A percentile compares a stretch with the other conserved stretches of the same genome.
Evolutionary conservation across 1,140 invertebrate species (phyloP).

Genomic region (Cydia strobilella): DNA sequence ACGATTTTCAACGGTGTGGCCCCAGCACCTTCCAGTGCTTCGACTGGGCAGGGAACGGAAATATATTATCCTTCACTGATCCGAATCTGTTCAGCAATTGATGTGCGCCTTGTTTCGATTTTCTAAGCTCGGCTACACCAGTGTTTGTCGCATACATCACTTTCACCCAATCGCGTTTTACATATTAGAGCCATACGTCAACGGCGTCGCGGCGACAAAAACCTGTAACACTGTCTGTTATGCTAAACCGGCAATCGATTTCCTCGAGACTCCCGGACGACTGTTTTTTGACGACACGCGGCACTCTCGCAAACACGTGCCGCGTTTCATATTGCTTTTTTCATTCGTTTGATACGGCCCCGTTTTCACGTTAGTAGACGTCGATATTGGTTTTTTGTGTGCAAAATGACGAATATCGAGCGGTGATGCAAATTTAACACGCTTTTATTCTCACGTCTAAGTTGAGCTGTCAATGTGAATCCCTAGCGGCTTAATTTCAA

Average conservation of each 20-base stretch:
- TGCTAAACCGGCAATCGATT: conserved; percentile 72
- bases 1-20: not conserved
- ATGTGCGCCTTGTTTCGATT: conserved; percentile 8
- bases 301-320: conserved; percentile 60
- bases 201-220: conserved; percentile 51
- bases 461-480: conserved; percentile 34
- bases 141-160: conserved; percentile 48
- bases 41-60: not conserved
- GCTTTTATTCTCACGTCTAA: conserved; percentile 23
- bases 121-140: conserved; percentile 26
- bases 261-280: conserved; percentile 53
- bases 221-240: conserved; percentile 53
- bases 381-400: conserved; percentile 53
- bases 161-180: conserved; percentile 53
- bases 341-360: conserved; percentile 59
- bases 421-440: conserved; percentile 43
- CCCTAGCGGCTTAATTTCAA: conserved; percentile 26
- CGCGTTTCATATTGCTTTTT: conserved; percentile 65
- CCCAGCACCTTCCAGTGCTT: not conserved
- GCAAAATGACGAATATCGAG: conserved; percentile 42
- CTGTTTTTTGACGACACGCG: conserved; percentile 59
- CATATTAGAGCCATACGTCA: conserved; percentile 63
- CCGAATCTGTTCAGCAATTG: conserved; percentile 14
- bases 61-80: not conserved
- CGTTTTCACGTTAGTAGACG: conserved; percentile 53